Conservation (phyloP, 2,797 vertebrate species). For the Mormyrops attenuatus region DNA sequence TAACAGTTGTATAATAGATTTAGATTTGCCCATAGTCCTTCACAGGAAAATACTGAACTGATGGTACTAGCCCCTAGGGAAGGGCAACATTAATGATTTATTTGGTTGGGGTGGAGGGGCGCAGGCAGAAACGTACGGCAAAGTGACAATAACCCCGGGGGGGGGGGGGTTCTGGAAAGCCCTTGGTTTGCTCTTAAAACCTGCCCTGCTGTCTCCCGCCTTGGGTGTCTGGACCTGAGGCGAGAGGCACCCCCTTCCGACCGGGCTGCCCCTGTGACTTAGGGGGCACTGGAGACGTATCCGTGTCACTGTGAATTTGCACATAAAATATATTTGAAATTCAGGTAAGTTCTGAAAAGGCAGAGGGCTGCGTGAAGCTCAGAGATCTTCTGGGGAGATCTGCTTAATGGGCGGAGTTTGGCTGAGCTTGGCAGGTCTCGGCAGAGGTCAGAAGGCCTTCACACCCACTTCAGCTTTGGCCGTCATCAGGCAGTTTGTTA, state of each 20-base stretch:
- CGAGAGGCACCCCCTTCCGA: neutral
- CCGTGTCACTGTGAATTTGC: neutral
- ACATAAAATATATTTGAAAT: neutral
- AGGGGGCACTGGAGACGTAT: neutral
- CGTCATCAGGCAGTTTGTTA: neutral
- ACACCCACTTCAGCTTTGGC: neutral
- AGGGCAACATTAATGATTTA: neutral
- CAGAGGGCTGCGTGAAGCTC: neutral
- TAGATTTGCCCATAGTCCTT: neutral
- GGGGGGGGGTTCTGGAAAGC: neutral
- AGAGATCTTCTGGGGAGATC: neutral
- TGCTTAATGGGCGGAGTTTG: neutral
- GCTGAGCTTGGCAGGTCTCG: neutral
- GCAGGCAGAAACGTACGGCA: neutral
- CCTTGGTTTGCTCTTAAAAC: neutral
- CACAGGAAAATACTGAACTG: neutral
- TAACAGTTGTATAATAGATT: neutral
- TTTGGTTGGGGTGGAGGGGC: neutral
- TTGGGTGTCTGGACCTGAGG: neutral
- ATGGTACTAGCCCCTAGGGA: neutral
- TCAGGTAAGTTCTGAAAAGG: neutral
- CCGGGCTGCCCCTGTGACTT: neutral
- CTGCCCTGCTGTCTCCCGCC: neutral
- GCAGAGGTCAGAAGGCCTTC: neutral
- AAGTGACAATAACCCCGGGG: neutral